A percentile compares a stretch with the other conserved stretches of the same genome.
phyloP scores from a whole-genome alignment of 2,797 vertebrate species.

The Enteromius treurensis region DNA sequence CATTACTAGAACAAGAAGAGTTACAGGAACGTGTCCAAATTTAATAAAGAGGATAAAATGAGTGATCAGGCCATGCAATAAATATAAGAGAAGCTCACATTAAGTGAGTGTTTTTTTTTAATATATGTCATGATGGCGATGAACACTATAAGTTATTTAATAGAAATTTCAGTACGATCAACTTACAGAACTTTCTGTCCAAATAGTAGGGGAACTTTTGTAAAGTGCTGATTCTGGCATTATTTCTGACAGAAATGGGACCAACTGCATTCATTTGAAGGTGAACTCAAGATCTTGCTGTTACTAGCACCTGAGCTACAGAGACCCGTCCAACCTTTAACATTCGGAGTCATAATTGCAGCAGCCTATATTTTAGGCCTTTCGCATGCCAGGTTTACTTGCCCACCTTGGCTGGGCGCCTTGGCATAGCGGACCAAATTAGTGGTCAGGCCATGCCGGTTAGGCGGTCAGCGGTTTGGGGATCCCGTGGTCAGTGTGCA shows the following conservation, averaged over 20 bases:
- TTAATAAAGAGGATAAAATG: slow-evolving; percentile 45
- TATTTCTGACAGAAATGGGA: neutral
- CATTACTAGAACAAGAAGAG: no score
- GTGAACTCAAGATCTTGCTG: neutral
- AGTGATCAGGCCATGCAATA: slow-evolving; percentile 45
- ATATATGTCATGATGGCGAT: neutral
- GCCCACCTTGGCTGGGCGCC: slow-evolving; percentile 30
- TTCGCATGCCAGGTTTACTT: slow-evolving; percentile 22
- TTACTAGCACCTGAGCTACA: neutral
- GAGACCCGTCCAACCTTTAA: neutral
- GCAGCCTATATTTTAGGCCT: neutral
- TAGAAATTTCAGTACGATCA: neutral
- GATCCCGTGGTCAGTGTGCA: slow-evolving; percentile 58
- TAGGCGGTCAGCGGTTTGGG: slow-evolving; percentile 62
- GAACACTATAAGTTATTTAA: neutral
- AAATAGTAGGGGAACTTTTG: neutral
- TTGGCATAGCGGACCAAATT: slow-evolving; percentile 57
- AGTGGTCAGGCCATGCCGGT: slow-evolving; percentile 56
- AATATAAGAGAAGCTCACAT: neutral
- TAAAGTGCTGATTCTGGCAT: neutral
- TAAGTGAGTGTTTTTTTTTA: neutral
- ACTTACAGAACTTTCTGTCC: neutral
- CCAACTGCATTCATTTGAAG: neutral
- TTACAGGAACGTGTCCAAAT: neutral
- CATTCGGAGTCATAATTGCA: neutral